phyloP scores from a whole-genome alignment of 2,113 vertebrate species.

The Sterna hirundo region DNA sequence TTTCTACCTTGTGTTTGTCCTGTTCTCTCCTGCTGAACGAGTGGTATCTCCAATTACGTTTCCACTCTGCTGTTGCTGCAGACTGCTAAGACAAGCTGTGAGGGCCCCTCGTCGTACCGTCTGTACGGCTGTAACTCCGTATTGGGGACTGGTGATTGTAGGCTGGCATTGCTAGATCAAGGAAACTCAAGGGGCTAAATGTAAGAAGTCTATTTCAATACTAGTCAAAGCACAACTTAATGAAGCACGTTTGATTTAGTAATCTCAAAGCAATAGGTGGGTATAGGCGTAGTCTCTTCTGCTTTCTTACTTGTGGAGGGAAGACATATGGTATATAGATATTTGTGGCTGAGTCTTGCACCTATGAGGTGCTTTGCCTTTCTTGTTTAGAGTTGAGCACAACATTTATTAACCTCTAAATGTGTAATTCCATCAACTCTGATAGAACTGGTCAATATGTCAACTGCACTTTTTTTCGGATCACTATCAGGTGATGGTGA shows the following conservation, averaged over 20 bases:
- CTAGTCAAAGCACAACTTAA: background rate
- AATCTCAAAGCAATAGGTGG: background rate
- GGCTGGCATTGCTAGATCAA: background rate
- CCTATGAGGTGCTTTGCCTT: rapidly evolving
- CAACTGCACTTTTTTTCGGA: background rate
- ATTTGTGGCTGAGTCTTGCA: background rate
- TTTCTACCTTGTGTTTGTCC: background rate
- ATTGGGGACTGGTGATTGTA: background rate
- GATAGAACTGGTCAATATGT: background rate
- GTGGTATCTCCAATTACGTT: background rate
- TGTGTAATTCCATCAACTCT: background rate
- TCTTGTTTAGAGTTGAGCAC: background rate
- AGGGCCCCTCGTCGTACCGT: background rate
- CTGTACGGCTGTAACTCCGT: rapidly evolving
- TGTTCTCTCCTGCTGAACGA: background rate
- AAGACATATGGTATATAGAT: background rate
- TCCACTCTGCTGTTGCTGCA: background rate
- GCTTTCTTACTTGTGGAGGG: background rate
- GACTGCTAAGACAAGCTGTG: background rate
- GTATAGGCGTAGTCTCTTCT: background rate
- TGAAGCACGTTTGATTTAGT: background rate
- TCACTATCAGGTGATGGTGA: background rate
- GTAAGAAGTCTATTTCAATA: background rate
- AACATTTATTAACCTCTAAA: background rate
- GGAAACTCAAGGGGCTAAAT: background rate